Evolutionary conservation across 1,140 invertebrate species (phyloP), one percentile per base, ranked within the genome.

Genomic region (Drosophila albomicans): DNA sequence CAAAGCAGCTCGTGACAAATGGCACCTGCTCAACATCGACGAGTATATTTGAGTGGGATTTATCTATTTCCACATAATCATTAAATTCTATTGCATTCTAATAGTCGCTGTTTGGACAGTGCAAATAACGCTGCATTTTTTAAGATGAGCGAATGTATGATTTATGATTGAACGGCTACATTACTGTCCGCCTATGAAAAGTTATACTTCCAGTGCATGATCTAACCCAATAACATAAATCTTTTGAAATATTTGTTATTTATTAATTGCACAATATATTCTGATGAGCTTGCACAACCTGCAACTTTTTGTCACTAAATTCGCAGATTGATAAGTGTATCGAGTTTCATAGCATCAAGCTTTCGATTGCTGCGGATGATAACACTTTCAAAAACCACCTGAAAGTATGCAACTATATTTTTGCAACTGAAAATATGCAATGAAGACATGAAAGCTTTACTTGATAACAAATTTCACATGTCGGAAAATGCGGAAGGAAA

Each of bases 371-470:
- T 5, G 15, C 13, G 5, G 7, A 2, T 56, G 6, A 61, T 2
- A 1, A 35, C 0, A 0, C 0, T 38, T 57, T 57, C 35, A 38
- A 41, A 1, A 0, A 2, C 1, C 6, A 30, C 54, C 56, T 28
- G 59, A 71, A 67, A 77, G 72, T 66, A 66, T 52, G 73, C 78
- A 76, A 45, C 10, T 25, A 2, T 5, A 52, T 49, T 66, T 16
- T 1, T n/a, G 7, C 1, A 38, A 43, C 43, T 8, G 2, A 72
- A 43, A 25, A 10, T 35, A 32, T 48, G 30, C 30, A 5, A 4
- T 3, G 28, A n/a, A 6, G 46, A 25, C 15, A 1, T 11, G 5
- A 20, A 38, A 32, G n/a, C 15, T 41, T 56, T 56, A 7, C 32
- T n/a, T 30, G 16, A 10, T 20, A 49, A 49, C 8, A 10, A 49